Percentiles rank a stretch among this genome's conserved stretches.
Evolutionary conservation across 2,113 vertebrate genomes (phyloP).

Genomic region (Xiphophorus couchianus): DNA sequence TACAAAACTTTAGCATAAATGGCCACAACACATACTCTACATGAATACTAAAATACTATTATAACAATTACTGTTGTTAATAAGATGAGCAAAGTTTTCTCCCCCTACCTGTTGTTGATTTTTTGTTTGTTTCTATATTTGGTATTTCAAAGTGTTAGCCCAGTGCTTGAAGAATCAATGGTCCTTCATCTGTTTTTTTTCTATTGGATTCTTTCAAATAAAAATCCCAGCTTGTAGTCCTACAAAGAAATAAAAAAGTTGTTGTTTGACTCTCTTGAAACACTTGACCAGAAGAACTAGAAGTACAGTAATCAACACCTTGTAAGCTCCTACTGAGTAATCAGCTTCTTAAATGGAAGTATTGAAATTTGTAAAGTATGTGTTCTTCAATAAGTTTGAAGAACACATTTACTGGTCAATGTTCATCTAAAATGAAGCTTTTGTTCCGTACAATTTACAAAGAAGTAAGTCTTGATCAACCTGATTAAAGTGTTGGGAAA

Average conservation of each 20-base stretch:
- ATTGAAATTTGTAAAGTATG: background rate
- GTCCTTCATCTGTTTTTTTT: slow-evolving; percentile 14
- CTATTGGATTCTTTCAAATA: background rate
- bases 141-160: background rate
- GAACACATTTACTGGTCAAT: background rate
- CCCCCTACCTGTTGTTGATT: background rate
- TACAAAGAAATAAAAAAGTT: slow-evolving; percentile 4
- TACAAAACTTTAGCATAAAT: too few relatives aligned
- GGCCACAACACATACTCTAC: too few relatives aligned
- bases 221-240: slow-evolving; percentile 5
- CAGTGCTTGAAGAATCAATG: slow-evolving; percentile 4
- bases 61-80: background rate
- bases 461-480: background rate
- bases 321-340: background rate
- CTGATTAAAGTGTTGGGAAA: background rate
- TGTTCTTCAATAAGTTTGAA: background rate
- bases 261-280: slow-evolving; percentile 1
- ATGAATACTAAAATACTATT: too few relatives aligned
- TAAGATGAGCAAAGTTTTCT: background rate
- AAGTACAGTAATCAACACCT: background rate
- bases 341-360: background rate
- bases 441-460: background rate
- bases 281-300: background rate
- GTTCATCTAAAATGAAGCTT: background rate
- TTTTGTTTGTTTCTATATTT: slow-evolving; percentile 2